Conservation (phyloP, 1,140 invertebrate species). For the Drosophila sucinea region DNA sequence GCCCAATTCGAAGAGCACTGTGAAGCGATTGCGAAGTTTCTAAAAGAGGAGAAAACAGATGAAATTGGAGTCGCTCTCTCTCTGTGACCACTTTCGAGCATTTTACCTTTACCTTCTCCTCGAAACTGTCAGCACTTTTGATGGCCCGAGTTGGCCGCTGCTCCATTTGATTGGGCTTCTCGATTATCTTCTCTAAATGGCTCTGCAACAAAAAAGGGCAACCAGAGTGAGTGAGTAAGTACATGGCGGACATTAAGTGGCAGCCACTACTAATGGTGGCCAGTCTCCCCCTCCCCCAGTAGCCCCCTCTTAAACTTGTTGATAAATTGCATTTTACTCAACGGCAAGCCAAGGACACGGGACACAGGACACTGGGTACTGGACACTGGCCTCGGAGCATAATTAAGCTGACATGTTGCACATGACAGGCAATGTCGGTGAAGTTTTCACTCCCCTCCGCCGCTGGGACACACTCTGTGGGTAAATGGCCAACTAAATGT, state of each 20-base stretch:
- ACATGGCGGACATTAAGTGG: slow-evolving; percentile 62
- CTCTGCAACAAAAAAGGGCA: slow-evolving; percentile 85
- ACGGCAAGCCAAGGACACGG: neutral
- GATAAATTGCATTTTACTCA: slow-evolving; percentile 48
- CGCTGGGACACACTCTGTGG: neutral
- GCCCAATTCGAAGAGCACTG: slow-evolving; percentile 91
- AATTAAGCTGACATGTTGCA: slow-evolving; percentile 73
- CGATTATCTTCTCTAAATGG: slow-evolving; percentile 92
- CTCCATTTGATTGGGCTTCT: slow-evolving; percentile 88
- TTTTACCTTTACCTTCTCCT: slow-evolving; percentile 85
- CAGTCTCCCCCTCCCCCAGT: slow-evolving; percentile 24
- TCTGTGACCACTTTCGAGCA: neutral
- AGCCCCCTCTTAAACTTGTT: slow-evolving; percentile 13
- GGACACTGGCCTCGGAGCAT: slow-evolving; percentile 37
- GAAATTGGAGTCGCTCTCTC: neutral
- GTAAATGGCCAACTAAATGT: neutral
- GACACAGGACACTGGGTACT: neutral
- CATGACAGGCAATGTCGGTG: slow-evolving; percentile 63
- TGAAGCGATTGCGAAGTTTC: slow-evolving; percentile 87
- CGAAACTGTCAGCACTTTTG: slow-evolving; percentile 87
- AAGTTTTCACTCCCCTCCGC: slow-evolving; percentile 31
- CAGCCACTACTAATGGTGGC: slow-evolving; percentile 68
- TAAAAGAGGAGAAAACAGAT: slow-evolving; percentile 36
- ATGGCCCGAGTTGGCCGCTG: slow-evolving; percentile 89
- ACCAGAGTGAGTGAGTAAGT: slow-evolving; percentile 8